Conservation (phyloP, 1,140 invertebrate species). For the Antheraea mylitta region DNA sequence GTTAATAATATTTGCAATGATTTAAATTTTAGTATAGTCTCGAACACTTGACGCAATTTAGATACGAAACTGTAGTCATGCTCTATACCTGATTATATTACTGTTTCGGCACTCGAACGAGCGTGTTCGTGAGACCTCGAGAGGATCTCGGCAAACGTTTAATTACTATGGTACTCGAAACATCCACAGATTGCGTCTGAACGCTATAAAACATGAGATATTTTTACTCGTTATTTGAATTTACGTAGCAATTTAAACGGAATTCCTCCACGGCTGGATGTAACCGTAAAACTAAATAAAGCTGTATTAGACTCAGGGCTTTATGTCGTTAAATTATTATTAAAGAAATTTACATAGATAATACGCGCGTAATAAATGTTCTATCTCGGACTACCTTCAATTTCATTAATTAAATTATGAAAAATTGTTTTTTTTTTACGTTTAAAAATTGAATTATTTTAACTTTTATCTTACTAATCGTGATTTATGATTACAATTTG, state of each 20-base stretch:
- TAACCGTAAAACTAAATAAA: conserved; percentile 7
- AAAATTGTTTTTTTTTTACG: too few relatives aligned
- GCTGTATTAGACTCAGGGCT: background rate
- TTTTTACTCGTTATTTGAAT: background rate
- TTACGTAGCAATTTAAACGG: background rate
- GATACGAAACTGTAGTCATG: background rate
- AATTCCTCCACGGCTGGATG: background rate
- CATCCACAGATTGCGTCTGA: background rate
- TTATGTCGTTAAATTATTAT: conserved; percentile 8
- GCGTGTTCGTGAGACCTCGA: background rate
- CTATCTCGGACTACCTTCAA: too few relatives aligned
- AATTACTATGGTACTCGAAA: background rate
- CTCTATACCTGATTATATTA: background rate
- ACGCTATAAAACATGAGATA: conserved; percentile 1
- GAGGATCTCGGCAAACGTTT: background rate
- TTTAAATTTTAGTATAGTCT: too few relatives aligned
- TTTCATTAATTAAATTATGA: too few relatives aligned
- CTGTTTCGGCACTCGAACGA: background rate
- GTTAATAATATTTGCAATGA: too few relatives aligned
- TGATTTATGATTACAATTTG: too few relatives aligned
- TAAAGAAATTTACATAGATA: conserved; percentile 14
- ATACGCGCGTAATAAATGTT: too few relatives aligned
- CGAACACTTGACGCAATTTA: background rate
- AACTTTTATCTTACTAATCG: too few relatives aligned
- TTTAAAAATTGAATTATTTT: too few relatives aligned